Evolutionary conservation across 2,113 vertebrate genomes (phyloP).

Genomic region (Dascyllus trimaculatus): DNA sequence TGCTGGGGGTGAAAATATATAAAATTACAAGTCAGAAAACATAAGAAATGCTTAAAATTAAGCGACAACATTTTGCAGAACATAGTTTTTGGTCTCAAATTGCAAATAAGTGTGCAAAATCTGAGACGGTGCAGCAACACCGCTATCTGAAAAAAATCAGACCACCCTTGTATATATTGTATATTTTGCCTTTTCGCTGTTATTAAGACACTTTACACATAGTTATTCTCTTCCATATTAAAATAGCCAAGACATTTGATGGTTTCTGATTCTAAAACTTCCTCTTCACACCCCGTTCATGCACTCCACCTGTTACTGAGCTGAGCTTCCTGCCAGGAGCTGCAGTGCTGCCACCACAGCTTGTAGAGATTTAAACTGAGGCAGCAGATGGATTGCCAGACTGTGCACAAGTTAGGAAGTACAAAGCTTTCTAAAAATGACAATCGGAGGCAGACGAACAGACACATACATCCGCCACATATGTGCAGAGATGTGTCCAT

Average conservation of each 20-base stretch:
- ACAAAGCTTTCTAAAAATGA: conserved; percentile 2
- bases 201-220: neutral
- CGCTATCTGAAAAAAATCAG: too few relatives aligned
- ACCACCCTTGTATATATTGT: neutral
- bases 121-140: too few relatives aligned
- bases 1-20: too few relatives aligned
- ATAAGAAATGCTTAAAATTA: too few relatives aligned
- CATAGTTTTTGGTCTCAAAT: too few relatives aligned
- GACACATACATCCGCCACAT: neutral
- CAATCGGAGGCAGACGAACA: conserved; percentile 2
- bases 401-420: conserved; percentile 23
- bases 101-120: too few relatives aligned
- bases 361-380: conserved; percentile 50
- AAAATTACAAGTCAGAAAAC: too few relatives aligned
- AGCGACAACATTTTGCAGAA: too few relatives aligned
- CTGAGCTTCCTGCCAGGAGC: conserved; percentile 32
- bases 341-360: conserved; percentile 25
- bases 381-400: conserved; percentile 41
- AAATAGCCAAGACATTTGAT: neutral
- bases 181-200: neutral
- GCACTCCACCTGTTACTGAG: neutral
- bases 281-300: neutral
- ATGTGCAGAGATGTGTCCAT: neutral
- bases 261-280: conserved; percentile 6
- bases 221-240: conserved; percentile 16